Evolutionary conservation across 2,888 invertebrate species (phyloP), one percentile per base, ranked within the genome.

Genomic region (Harpalus rubripes): DNA sequence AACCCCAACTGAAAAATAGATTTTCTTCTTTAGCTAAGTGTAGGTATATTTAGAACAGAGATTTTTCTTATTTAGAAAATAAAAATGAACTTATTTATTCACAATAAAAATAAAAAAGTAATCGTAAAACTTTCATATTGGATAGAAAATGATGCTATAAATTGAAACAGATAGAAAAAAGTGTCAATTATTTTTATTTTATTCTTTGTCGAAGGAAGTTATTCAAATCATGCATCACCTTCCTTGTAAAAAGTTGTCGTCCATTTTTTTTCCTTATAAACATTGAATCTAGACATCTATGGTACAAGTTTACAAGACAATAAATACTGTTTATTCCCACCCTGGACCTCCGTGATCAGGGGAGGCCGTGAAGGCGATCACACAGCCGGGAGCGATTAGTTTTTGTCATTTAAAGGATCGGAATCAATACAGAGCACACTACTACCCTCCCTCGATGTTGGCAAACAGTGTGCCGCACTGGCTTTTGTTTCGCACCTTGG

Each of bases 361-460:
- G 44, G 44, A 10, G 18, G 76, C 52, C 76, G 15, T 12, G 52
- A 18, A 63, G 52, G 41, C 65, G 81, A 81, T 81, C 81, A 22
- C 81, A 63, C 81, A 63, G 81, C 81, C 81, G 81, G 81, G 81
- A 81, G 81, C 81, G 81, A 81, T 81, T 81, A 81, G 81, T 81
- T 81, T 81, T 81, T 81, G 81, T 81, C 81, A 81, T 81, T 80
- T 80, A 80, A 80, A 63, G 81, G 65, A 59, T 63, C 81, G 44
- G 52, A 81, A 81, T 81, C 81, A 81, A 81, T 81, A 81, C 80
- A 59, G 18, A 58, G 79, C 79, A 44, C 72, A 41, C 68, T 68
- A 68, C 68, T 39, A 68, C 72, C 72, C 41, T 15, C 44, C 10
- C 44, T 52, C 41, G 39, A 15, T 72, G 68, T 72, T 72, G 16